phyloP scores from a whole-genome alignment of 2,113 vertebrate species.

The Nerophis lumbriciformis region DNA sequence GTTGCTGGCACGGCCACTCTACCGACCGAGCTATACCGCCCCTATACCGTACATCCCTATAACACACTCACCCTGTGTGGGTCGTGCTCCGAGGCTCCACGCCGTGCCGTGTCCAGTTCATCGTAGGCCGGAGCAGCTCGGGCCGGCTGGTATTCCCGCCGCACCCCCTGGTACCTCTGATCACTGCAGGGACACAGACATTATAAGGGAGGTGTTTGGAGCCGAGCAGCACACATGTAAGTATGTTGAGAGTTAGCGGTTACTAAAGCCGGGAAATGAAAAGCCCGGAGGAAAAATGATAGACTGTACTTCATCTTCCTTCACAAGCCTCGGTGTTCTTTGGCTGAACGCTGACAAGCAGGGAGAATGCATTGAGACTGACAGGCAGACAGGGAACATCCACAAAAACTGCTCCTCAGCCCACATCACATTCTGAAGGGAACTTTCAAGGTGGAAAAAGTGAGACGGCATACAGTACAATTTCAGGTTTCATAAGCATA shows the following conservation, averaged over 20 bases:
- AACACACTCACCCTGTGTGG: slow-evolving; percentile 55
- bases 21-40: too few relatives aligned
- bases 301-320: slow-evolving; percentile 13
- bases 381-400: slow-evolving; percentile 34
- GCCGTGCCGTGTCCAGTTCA: slow-evolving; percentile 47
- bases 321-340: slow-evolving; percentile 15
- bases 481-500: slow-evolving; percentile 8
- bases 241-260: background rate
- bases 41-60: too few relatives aligned
- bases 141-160: slow-evolving; percentile 48
- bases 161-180: slow-evolving; percentile 46
- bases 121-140: slow-evolving; percentile 58
- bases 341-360: slow-evolving; percentile 9
- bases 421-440: slow-evolving; percentile 26
- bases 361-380: slow-evolving; percentile 29
- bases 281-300: background rate
- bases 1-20: too few relatives aligned
- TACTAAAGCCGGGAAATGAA: slow-evolving; percentile 2
- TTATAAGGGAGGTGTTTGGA: background rate
- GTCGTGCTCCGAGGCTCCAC: slow-evolving; percentile 55
- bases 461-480: background rate
- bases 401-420: slow-evolving; percentile 32
- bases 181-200: slow-evolving; percentile 46
- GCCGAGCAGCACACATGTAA: background rate
- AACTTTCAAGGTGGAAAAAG: slow-evolving; percentile 21